A percentile compares a stretch with the other conserved stretches of the same genome.
phyloP scores from a whole-genome alignment of 2,113 vertebrate genomes.

The Protobothrops mucrosquamatus region DNA sequence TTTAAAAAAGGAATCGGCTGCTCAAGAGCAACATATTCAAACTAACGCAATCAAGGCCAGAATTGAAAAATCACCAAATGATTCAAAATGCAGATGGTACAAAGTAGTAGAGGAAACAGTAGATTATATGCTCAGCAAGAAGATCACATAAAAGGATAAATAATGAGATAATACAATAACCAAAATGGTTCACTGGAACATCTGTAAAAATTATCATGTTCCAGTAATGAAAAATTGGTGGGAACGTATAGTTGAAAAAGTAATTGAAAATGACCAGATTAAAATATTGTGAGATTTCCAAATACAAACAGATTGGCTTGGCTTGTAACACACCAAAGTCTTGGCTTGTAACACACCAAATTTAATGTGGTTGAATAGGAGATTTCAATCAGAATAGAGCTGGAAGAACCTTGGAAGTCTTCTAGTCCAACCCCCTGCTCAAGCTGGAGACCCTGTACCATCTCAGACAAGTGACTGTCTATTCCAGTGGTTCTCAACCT shows the following conservation, averaged over 20 bases:
- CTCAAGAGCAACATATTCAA: background rate
- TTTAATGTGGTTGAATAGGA: background rate
- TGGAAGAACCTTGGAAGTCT: no score
- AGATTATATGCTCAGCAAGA: background rate
- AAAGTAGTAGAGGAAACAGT: background rate
- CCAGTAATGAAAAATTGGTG: background rate
- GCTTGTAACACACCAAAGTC: background rate
- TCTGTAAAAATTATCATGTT: background rate
- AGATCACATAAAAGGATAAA: background rate
- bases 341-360: background rate
- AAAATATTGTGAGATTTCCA: background rate
- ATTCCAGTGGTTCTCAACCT: no score
- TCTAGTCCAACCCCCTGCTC: no score
- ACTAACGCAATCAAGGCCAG: background rate
- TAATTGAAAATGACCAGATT: background rate
- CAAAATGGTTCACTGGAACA: background rate
- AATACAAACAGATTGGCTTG: background rate
- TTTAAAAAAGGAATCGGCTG: background rate
- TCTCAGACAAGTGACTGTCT: no score
- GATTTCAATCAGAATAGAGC: no score
- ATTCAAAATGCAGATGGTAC: background rate
- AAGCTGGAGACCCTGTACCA: no score
- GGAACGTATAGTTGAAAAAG: background rate
- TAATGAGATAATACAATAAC: background rate
- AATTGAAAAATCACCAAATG: background rate